Evolutionary conservation across 2,888 invertebrate genomes (phyloP).

Genomic region (Callosobruchus maculatus): DNA sequence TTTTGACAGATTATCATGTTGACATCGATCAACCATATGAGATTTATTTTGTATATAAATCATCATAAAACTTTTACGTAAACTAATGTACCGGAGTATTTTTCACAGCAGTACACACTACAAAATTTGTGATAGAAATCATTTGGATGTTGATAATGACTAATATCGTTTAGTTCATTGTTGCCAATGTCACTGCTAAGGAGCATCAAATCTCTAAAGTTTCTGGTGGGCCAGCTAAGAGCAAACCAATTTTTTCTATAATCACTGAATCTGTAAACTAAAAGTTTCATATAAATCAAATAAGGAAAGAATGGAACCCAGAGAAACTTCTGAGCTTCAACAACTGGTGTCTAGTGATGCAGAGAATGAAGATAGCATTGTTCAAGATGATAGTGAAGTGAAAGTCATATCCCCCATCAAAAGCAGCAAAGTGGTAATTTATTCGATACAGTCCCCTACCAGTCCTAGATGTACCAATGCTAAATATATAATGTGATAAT

Average conservation of each 20-base stretch:
- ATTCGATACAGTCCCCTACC: conserved; percentile 1
- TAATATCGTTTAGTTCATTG: background rate
- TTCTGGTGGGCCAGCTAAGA: background rate
- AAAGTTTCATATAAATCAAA: too few relatives aligned
- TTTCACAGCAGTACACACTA: too few relatives aligned
- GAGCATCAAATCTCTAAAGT: background rate
- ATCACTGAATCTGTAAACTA: too few relatives aligned
- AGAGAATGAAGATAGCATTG: conserved; percentile 47
- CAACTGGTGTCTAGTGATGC: conserved; percentile 49
- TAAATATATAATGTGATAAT: conserved; percentile 1
- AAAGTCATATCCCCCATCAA: conserved; percentile 46
- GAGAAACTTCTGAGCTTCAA: conserved; percentile 48
- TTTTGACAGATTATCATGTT: too few relatives aligned
- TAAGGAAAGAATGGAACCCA: conserved; percentile 41
- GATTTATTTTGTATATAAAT: too few relatives aligned
- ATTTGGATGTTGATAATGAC: too few relatives aligned
- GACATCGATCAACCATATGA: too few relatives aligned
- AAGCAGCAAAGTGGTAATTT: conserved; percentile 42
- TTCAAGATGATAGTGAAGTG: conserved; percentile 45
- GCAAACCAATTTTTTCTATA: too few relatives aligned
- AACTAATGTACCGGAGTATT: too few relatives aligned
- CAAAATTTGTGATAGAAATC: too few relatives aligned
- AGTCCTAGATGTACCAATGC: background rate
- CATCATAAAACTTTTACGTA: too few relatives aligned
- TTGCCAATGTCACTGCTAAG: background rate